Percentiles rank a stretch among this genome's conserved stretches.
These are phyloP conservation scores for Blastobasis lacticolella DNA, from an alignment of 2,888 invertebrate species.

Conservation along the genomic window DNA sequence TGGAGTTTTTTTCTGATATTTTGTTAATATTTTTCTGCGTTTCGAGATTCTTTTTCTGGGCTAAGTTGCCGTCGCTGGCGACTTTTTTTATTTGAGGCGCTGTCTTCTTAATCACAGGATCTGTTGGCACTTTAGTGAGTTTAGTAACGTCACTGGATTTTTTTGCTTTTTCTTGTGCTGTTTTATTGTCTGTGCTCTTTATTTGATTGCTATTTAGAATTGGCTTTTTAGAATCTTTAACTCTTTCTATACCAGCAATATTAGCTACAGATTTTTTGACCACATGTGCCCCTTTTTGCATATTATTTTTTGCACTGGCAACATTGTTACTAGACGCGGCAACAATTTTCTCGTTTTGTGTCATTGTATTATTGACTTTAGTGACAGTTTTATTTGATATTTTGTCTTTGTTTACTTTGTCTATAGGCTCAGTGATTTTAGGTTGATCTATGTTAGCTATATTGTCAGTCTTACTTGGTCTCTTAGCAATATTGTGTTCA, in stretches of 20 bases:
- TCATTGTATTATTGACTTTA: neutral
- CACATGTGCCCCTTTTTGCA: too few relatives aligned
- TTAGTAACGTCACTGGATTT: neutral
- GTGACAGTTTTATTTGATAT: neutral
- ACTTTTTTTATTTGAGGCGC: too few relatives aligned
- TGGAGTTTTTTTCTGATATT: neutral
- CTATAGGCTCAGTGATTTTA: neutral
- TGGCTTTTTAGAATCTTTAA: neutral
- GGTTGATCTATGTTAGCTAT: slow-evolving; percentile 6
- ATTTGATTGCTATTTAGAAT: too few relatives aligned
- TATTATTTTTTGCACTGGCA: too few relatives aligned
- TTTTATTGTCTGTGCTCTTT: too few relatives aligned
- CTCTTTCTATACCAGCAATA: neutral
- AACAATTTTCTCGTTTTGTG: too few relatives aligned
- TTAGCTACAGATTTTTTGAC: too few relatives aligned
- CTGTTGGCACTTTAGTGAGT: too few relatives aligned
- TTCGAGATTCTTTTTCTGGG: neutral
- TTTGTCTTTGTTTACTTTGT: neutral
- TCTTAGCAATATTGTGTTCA: slow-evolving; percentile 5
- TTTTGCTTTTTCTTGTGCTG: neutral
- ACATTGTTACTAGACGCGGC: too few relatives aligned
- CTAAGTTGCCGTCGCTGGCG: neutral
- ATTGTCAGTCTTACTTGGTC: slow-evolving; percentile 4
- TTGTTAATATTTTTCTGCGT: neutral
- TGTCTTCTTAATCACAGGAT: too few relatives aligned